Evolutionary conservation across 2,888 invertebrate species (phyloP).

Genomic region (Chalcosyrphus nemorum): DNA sequence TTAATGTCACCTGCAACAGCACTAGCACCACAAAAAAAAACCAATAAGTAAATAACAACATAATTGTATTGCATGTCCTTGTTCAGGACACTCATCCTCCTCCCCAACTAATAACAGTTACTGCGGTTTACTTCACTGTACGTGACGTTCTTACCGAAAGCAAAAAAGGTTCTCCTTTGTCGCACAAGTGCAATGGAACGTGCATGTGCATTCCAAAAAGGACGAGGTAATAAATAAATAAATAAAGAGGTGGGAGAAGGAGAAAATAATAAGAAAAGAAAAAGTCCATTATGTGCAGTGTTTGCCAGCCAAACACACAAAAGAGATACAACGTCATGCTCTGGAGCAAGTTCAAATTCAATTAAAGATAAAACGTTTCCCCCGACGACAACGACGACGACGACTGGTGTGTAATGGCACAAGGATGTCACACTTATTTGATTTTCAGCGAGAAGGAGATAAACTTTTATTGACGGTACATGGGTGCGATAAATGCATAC

Average conservation of each 20-base stretch:
- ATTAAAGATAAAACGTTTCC: conserved; percentile 64
- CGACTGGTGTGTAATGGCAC: conserved; percentile 57
- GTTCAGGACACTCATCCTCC: not conserved
- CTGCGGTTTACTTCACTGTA: not conserved
- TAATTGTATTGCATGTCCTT: not conserved
- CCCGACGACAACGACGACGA: no score
- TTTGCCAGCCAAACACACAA: not conserved
- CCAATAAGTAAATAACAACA: not conserved
- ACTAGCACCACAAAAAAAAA: not conserved
- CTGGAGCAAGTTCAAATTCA: conserved; percentile 50
- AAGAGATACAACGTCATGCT: not conserved
- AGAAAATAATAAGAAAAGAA: not conserved
- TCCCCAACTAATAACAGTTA: not conserved
- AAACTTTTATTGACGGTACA: conserved; percentile 40
- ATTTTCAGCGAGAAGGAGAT: conserved; percentile 20
- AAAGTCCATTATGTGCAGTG: not conserved
- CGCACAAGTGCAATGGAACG: not conserved
- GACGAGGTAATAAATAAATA: conserved; percentile 5
- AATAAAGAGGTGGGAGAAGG: not conserved
- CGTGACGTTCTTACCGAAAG: conserved; percentile 5
- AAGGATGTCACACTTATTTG: conserved; percentile 61
- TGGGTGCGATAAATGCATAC: conserved; percentile 16
- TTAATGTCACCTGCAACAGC: conserved; percentile 28
- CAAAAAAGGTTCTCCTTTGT: not conserved
- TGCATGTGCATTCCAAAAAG: not conserved